Evolutionary conservation across 1,140 invertebrate species (phyloP).

Genomic region (Euglossa dilemma): DNA sequence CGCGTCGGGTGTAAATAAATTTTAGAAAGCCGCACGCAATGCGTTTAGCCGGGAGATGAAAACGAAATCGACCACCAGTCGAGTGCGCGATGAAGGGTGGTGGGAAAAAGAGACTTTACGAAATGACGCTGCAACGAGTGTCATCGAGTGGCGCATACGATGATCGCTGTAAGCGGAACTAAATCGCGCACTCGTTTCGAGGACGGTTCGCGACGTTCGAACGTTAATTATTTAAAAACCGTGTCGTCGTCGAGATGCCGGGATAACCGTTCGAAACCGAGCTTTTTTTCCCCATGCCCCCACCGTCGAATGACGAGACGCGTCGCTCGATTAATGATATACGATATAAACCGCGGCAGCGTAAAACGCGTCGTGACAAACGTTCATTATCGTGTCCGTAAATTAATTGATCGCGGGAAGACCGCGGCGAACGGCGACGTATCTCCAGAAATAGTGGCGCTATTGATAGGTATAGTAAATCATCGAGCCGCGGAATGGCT

Average conservation of each 20-base stretch:
- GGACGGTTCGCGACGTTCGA: not conserved
- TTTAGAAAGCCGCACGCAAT: conserved; percentile 3
- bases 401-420: conserved; percentile 30
- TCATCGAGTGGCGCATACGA: conserved; percentile 13
- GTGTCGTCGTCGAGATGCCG: not conserved
- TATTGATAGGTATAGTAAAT: not conserved
- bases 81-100: conserved; percentile 7
- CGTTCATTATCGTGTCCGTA: conserved; percentile 15
- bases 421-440: not conserved
- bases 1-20: conserved; percentile 5
- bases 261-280: not conserved
- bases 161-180: conserved; percentile 24
- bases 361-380: conserved; percentile 30
- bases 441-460: not conserved
- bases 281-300: too few species aligned
- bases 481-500: not conserved
- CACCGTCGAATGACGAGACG: not conserved
- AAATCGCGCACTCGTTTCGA: conserved; percentile 27
- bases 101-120: conserved; percentile 6
- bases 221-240: conserved; percentile 21
- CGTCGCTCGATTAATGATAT: not conserved
- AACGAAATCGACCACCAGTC: conserved; percentile 9
- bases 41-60: not conserved
- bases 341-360: conserved; percentile 1
- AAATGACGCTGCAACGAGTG: conserved; percentile 35